Percentiles rank a stretch among this genome's conserved stretches.
Conservation (phyloP, 2,888 invertebrate genomes). For the Mantis religiosa region DNA sequence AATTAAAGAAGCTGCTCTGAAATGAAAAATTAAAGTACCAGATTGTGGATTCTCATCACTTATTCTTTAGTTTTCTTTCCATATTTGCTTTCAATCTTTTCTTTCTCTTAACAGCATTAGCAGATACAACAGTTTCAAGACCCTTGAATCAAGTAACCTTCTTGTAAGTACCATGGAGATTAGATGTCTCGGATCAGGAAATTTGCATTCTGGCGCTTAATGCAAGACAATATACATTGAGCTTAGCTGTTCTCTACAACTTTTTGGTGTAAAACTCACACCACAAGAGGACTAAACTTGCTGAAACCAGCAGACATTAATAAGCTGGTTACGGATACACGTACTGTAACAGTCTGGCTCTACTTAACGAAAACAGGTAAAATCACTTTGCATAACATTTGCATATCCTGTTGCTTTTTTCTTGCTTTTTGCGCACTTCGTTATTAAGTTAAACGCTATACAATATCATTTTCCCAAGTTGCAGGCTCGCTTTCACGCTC, state of each 20-base stretch:
- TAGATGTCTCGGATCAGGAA: no score
- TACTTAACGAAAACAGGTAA: background rate
- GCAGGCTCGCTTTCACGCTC: background rate
- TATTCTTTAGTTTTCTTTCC: no score
- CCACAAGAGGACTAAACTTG: background rate
- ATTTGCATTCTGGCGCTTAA: no score
- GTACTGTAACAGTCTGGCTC: background rate
- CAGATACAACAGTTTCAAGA: no score
- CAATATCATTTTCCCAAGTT: background rate
- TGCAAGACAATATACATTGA: no score
- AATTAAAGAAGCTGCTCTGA: no score
- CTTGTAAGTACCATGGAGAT: no score
- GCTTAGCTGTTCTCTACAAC: background rate
- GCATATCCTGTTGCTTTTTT: background rate
- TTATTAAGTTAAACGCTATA: background rate
- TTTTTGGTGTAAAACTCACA: background rate
- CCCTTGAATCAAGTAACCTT: no score
- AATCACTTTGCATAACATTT: background rate
- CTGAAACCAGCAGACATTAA: background rate
- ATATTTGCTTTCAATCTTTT: no score
- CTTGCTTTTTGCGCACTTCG: background rate
- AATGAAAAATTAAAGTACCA: no score
- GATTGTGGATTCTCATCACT: no score
- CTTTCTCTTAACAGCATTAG: no score
- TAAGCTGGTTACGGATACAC: background rate